Conservation (phyloP, 1,140 invertebrate genomes). For the Aphidius ervi region DNA sequence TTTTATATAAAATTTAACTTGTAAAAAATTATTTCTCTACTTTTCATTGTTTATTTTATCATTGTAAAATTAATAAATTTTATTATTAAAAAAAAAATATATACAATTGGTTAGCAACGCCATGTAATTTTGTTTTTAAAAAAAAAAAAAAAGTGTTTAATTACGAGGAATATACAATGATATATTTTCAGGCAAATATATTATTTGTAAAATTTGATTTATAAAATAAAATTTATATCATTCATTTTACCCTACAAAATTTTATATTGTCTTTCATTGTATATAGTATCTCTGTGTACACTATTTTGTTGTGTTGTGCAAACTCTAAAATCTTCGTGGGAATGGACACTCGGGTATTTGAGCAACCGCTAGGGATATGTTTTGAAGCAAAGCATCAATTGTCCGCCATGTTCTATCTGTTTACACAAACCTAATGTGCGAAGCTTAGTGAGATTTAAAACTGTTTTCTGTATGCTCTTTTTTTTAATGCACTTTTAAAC, state of each 20-base stretch:
- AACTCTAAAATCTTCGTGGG: constrained; percentile 46
- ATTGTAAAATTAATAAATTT: no score
- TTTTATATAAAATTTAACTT: no score
- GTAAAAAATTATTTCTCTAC: no score
- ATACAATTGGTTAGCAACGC: no score
- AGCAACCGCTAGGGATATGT: constrained; percentile 25
- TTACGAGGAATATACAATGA: no score
- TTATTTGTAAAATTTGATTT: no score
- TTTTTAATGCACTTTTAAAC: neutral
- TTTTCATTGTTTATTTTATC: no score
- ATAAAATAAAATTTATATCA: no score
- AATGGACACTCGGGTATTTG: constrained; percentile 50
- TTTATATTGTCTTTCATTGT: constrained; percentile 20
- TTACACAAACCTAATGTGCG: constrained; percentile 50
- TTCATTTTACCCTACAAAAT: neutral
- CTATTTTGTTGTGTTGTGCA: constrained; percentile 12
- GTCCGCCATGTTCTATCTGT: constrained; percentile 50
- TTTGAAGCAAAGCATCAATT: constrained; percentile 30
- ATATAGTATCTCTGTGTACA: constrained; percentile 15
- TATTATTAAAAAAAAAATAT: no score
- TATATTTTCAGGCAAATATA: no score
- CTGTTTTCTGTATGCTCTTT: constrained; percentile 27
- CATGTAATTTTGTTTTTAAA: no score
- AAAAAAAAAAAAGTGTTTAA: no score
- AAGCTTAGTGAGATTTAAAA: constrained; percentile 53